These are phyloP conservation scores for Pagrus major DNA, from an alignment of 2,113 vertebrate genomes.

Conservation along the genomic window DNA sequence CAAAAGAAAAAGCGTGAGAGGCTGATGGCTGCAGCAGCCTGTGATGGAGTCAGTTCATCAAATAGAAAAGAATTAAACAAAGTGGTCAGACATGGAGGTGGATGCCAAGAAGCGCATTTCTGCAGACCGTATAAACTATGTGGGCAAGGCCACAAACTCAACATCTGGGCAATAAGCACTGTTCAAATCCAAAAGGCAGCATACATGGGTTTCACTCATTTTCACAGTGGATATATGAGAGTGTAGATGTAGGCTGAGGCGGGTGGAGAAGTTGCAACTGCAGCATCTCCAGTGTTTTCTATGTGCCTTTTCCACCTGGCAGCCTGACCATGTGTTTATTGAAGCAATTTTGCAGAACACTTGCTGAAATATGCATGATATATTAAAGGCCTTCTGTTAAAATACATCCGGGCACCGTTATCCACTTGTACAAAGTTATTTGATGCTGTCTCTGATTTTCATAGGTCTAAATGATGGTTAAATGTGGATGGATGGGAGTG, in stretches of 20 bases:
- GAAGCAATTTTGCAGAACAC: not conserved
- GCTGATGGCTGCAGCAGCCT: not conserved
- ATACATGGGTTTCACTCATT: not conserved
- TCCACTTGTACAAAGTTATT: not conserved
- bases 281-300: not conserved
- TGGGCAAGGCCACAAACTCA: not conserved
- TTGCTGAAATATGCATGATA: not conserved
- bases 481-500: not conserved
- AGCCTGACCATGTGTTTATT: not conserved
- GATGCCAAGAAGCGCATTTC: not conserved
- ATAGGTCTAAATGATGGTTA: not conserved
- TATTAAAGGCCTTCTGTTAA: not conserved
- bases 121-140: not conserved
- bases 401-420: not conserved
- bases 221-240: not conserved
- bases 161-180: not conserved
- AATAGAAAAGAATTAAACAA: conserved; percentile 5
- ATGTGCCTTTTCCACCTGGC: not conserved
- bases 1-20: not conserved
- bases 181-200: not conserved
- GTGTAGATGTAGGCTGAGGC: not conserved
- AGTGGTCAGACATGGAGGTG: not conserved
- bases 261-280: not conserved
- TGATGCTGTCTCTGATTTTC: not conserved
- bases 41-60: conserved; percentile 4